Evolutionary conservation across 1,140 invertebrate species (phyloP).

Genomic region (Metopolophium dirhodum): DNA sequence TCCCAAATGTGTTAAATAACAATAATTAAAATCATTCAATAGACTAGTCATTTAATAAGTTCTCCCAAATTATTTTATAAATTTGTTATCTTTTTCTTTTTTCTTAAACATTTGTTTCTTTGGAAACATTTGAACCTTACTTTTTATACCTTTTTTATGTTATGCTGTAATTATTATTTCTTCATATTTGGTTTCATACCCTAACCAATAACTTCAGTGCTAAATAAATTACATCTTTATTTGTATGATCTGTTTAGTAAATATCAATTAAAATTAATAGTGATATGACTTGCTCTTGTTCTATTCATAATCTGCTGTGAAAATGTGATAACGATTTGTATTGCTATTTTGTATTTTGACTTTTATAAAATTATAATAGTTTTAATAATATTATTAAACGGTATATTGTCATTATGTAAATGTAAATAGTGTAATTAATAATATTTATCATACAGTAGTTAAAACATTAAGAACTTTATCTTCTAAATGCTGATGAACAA

Average conservation of each 20-base stretch:
- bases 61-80: conserved; percentile 19
- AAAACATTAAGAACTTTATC: background rate
- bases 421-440: conserved; percentile 37
- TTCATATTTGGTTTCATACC: background rate
- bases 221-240: conserved; percentile 3
- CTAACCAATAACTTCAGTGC: background rate
- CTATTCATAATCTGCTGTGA: conserved; percentile 40
- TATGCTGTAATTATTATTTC: background rate
- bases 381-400: background rate
- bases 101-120: background rate
- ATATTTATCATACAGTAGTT: conserved; percentile 19
- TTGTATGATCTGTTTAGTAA: background rate
- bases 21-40: background rate
- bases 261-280: background rate
- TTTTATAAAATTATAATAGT: conserved; percentile 34
- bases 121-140: background rate
- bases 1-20: background rate
- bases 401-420: background rate
- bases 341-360: conserved; percentile 37
- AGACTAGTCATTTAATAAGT: conserved; percentile 34
- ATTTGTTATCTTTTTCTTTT: conserved; percentile 1
- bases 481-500: background rate
- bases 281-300: conserved; percentile 11
- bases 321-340: conserved; percentile 50
- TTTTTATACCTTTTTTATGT: background rate